Conservation (phyloP, 2,797 vertebrate genomes). For the Fistularia commersonii region DNA sequence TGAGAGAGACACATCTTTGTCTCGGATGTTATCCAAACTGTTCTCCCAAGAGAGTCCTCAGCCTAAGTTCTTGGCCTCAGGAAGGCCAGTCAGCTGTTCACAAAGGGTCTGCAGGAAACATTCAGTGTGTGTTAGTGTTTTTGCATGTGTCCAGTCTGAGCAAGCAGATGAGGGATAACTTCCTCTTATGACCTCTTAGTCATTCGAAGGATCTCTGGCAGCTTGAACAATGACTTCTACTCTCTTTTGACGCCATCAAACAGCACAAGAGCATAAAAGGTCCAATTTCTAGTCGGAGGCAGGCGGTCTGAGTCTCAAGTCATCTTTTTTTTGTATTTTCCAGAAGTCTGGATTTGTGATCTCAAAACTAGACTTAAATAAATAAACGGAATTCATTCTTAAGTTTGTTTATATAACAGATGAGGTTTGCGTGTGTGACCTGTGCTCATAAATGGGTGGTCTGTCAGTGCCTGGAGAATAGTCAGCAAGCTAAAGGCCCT, state of each 20-base stretch:
- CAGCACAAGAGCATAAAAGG: constrained; percentile 4
- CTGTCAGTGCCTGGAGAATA: constrained; percentile 14
- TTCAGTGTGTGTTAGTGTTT: constrained; percentile 16
- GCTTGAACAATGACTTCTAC: not conserved
- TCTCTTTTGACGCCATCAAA: constrained; percentile 4
- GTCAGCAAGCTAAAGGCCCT: constrained; percentile 16
- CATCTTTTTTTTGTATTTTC: too few relatives aligned
- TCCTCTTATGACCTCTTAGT: constrained; percentile 38
- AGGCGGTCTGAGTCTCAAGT: too few relatives aligned
- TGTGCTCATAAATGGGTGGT: constrained; percentile 26
- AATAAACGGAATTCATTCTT: too few relatives aligned
- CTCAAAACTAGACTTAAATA: too few relatives aligned
- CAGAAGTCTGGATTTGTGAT: too few relatives aligned
- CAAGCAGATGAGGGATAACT: constrained; percentile 43
- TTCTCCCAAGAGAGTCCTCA: constrained; percentile 14
- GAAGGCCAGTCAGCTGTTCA: constrained; percentile 29
- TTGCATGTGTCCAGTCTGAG: constrained; percentile 8
- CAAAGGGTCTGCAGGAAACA: constrained; percentile 32
- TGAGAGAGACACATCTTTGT: constrained; percentile 15
- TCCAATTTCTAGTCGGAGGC: too few relatives aligned
- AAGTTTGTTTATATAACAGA: not conserved
- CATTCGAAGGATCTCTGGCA: not conserved
- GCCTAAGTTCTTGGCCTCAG: constrained; percentile 17
- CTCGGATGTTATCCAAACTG: constrained; percentile 5
- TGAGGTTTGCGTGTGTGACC: not conserved